phyloP scores from a whole-genome alignment of 2,888 invertebrate species.

The Ariolimax columbianus region DNA sequence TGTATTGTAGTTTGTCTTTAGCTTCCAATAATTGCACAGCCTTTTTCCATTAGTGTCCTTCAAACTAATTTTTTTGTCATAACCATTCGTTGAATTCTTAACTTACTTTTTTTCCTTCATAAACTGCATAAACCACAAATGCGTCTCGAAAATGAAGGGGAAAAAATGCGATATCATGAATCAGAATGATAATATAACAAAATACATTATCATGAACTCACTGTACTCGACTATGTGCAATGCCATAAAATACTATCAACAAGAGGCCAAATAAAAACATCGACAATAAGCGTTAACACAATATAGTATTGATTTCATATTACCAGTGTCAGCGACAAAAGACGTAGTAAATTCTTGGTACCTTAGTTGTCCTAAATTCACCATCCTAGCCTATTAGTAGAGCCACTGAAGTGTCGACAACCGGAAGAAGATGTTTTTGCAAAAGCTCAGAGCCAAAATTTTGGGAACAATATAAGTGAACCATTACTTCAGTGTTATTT shows the following conservation, averaged over 20 bases:
- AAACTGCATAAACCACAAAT: no score
- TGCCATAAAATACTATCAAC: neutral
- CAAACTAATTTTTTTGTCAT: no score
- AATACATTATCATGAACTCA: neutral
- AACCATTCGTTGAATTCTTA: no score
- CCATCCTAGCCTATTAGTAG: neutral
- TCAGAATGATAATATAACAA: neutral
- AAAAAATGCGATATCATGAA: neutral
- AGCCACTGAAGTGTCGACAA: conserved; percentile 22
- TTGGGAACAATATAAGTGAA: neutral
- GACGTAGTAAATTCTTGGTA: conserved; percentile 1
- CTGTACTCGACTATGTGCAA: neutral
- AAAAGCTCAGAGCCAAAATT: neutral
- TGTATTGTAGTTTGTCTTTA: no score
- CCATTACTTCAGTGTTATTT: no score
- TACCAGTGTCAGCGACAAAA: conserved; percentile 8
- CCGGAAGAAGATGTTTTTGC: conserved; percentile 14
- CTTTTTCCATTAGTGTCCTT: no score
- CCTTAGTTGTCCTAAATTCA: neutral
- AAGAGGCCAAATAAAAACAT: neutral
- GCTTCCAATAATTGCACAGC: no score
- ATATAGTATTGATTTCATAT: neutral
- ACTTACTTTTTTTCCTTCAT: no score
- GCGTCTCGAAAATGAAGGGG: no score
- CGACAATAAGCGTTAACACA: neutral